Evolutionary conservation across 92 coral and sea anemone genomes (phyloP).

Genomic region (Montipora capitata): DNA sequence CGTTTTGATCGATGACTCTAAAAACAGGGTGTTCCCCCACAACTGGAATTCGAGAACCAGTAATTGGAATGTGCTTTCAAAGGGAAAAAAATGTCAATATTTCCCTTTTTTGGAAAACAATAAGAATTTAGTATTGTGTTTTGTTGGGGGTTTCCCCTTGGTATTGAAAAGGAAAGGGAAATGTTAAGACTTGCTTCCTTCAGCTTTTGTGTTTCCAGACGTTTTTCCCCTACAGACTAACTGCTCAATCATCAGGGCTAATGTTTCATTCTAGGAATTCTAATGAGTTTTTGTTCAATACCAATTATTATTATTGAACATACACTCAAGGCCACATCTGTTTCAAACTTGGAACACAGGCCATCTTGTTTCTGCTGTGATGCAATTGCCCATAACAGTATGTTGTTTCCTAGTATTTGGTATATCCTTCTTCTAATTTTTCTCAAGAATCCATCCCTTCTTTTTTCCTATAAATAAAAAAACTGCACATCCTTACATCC

Average conservation of each 20-base stretch:
- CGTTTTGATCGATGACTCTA: constrained; percentile 14
- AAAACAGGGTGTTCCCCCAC: constrained; percentile 35
- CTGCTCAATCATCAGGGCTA: not conserved
- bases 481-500: too few species aligned
- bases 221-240: not conserved
- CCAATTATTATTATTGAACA: too few species aligned
- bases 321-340: too few species aligned
- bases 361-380: too few species aligned
- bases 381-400: too few species aligned
- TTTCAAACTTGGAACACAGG: too few species aligned
- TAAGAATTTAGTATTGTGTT: not conserved
- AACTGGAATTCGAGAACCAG: not conserved
- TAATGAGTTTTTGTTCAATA: too few species aligned
- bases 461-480: too few species aligned
- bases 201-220: constrained; percentile 19
- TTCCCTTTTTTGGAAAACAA: constrained; percentile 12
- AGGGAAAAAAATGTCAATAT: constrained; percentile 10
- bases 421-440: too few species aligned
- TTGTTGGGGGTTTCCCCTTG: constrained; percentile 30
- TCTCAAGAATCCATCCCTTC: too few species aligned
- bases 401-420: too few species aligned
- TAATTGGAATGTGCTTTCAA: constrained; percentile 19
- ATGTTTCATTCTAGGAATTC: too few species aligned
- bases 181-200: constrained; percentile 7
- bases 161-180: constrained; percentile 23